A percentile compares a stretch with the other conserved stretches of the same genome.
These are phyloP conservation scores for Nesoenas mayeri DNA, from an alignment of 2,113 vertebrate genomes.

Conservation along the genomic window DNA sequence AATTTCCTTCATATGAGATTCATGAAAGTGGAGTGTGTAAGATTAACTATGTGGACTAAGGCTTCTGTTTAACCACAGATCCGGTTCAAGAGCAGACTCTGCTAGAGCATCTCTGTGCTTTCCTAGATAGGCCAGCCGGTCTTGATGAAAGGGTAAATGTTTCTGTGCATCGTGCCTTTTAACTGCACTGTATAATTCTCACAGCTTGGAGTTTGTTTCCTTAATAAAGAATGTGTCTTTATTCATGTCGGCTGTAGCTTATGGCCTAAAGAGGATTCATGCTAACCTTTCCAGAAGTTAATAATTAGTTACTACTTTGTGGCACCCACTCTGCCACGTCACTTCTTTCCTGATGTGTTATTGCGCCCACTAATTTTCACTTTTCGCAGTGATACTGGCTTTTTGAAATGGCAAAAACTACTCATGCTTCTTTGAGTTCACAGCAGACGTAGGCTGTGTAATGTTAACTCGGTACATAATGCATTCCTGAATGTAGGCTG, in stretches of 20 bases:
- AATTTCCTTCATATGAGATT: not conserved
- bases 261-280: constrained; percentile 21
- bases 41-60: constrained; percentile 43
- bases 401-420: constrained; percentile 58
- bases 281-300: constrained; percentile 56
- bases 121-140: constrained; percentile 47
- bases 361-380: constrained; percentile 46
- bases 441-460: constrained; percentile 53
- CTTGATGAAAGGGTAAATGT: constrained; percentile 68
- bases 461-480: constrained; percentile 37
- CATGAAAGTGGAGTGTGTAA: not conserved
- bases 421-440: constrained; percentile 32
- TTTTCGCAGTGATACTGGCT: constrained; percentile 39
- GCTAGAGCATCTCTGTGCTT: constrained; percentile 44
- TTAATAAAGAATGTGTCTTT: constrained; percentile 20
- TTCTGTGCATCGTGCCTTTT: constrained; percentile 50
- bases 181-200: not conserved
- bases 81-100: constrained; percentile 36
- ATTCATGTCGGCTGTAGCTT: constrained; percentile 3
- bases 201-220: constrained; percentile 31
- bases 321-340: constrained; percentile 48
- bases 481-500: constrained; percentile 52
- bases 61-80: constrained; percentile 67
- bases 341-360: constrained; percentile 28
- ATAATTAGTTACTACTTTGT: constrained; percentile 42